A percentile compares a stretch with the other conserved stretches of the same genome.
phyloP scores from a whole-genome alignment of 2,797 vertebrate species.

The Darevskia mixta region DNA sequence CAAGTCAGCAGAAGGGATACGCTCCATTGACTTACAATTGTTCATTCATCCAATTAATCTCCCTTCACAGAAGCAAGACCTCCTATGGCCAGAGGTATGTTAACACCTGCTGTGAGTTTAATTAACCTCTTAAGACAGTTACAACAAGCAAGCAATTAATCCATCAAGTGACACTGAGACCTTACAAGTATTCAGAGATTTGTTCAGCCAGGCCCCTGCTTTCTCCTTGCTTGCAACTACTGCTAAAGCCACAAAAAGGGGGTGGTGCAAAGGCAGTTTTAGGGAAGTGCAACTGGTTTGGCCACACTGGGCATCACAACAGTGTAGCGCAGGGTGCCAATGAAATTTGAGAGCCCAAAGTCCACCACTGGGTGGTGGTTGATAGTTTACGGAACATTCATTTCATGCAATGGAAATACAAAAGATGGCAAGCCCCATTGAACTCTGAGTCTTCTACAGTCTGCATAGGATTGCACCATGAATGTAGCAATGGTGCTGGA shows the following conservation, averaged over 20 bases:
- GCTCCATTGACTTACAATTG: neutral
- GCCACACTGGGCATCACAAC: too few species aligned
- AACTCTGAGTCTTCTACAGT: too few species aligned
- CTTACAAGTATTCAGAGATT: neutral
- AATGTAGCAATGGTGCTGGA: neutral
- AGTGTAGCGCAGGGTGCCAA: too few species aligned
- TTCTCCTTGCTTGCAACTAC: neutral
- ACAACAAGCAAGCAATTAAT: conserved; percentile 2
- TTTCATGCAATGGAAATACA: neutral
- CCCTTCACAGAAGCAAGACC: conserved; percentile 26
- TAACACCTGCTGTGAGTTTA: conserved; percentile 3
- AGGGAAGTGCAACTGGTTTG: too few species aligned
- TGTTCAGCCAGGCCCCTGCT: neutral
- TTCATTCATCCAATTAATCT: conserved; percentile 12
- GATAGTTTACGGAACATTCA: too few species aligned
- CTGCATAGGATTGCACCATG: too few species aligned
- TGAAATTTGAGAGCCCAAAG: too few species aligned
- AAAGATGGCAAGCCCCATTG: neutral
- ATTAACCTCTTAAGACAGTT: conserved; percentile 1
- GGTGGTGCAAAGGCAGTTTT: neutral
- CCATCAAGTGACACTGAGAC: neutral
- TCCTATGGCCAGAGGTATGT: neutral
- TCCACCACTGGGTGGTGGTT: too few species aligned
- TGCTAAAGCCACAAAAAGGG: neutral
- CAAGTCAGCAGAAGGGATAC: neutral